phyloP scores from a whole-genome alignment of 2,888 invertebrate species.

The Pilophorus perplexus region DNA sequence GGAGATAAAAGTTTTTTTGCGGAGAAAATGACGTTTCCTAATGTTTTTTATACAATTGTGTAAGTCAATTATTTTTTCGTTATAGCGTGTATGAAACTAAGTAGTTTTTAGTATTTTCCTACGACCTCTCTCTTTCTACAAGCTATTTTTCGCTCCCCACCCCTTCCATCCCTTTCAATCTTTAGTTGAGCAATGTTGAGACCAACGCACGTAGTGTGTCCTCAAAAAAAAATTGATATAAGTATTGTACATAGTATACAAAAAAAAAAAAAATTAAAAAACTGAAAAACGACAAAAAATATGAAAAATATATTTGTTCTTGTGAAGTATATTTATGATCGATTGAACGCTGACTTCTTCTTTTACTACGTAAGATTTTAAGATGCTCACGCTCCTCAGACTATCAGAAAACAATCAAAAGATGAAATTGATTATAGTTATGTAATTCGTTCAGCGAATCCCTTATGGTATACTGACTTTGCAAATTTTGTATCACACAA shows the following conservation, averaged over 20 bases:
- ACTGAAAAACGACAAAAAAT: not conserved
- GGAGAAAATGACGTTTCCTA: not conserved
- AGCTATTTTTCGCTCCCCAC: too few species aligned
- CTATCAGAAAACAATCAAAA: slow-evolving; percentile 45
- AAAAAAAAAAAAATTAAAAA: slow-evolving; percentile 14
- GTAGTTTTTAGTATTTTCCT: slow-evolving; percentile 23
- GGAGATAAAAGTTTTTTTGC: too few species aligned
- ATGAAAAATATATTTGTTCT: slow-evolving; percentile 27
- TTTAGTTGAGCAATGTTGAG: slow-evolving; percentile 44
- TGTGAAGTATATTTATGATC: slow-evolving; percentile 28
- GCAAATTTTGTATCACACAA: too few species aligned
- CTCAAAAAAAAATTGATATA: slow-evolving; percentile 23
- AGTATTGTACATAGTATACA: too few species aligned
- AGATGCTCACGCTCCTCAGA: slow-evolving; percentile 41
- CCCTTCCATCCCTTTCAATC: slow-evolving; percentile 4
- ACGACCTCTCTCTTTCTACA: slow-evolving; percentile 3
- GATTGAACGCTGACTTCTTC: slow-evolving; percentile 14
- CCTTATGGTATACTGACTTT: too few species aligned
- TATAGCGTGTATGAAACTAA: slow-evolving; percentile 1
- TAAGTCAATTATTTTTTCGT: slow-evolving; percentile 37
- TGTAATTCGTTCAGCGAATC: too few species aligned
- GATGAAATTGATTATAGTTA: too few species aligned
- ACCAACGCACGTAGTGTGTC: slow-evolving; percentile 46
- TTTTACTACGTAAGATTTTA: slow-evolving; percentile 20
- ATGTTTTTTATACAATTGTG: slow-evolving; percentile 31